Base-by-base conservation (phyloP, 2,797 vertebrate species). In the Galagoides demidoff region DNA sequence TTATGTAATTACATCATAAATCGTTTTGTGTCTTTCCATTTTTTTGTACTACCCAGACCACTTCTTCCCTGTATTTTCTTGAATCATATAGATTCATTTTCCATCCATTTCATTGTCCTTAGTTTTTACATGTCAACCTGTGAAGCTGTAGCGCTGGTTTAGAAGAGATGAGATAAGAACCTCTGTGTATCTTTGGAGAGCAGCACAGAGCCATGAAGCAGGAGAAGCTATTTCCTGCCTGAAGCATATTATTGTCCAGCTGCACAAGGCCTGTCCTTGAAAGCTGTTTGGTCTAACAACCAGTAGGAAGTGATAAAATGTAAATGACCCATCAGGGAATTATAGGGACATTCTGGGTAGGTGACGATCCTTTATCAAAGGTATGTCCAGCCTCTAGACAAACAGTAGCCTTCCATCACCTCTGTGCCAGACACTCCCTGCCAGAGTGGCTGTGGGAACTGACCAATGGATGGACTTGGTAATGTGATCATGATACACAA, bases 281-380 rank as follows among this genome's bases (percentile, higher is more conserved):
- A 97, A 95, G 45, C 57, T 88, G 5, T 76, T 45, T 12, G 70
- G 39, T 77, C 83, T 95, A 94, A 95, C n/a, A 49, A 88, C 37
- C 86, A 63, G 5, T n/a, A 95, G 92, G 96, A 97, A 97, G 94
- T 92, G 97, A 93, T 96, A 97, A 95, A 97, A 95, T 55, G 71
- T 59, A 83, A 97, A 86, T 83, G 96, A 79, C 71, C 83, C 92
- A 61, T 59, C 45, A 89, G 81, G 89, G 63, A 87, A 87, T 73
- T 74, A 74, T 76, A 85, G 85, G 77, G 94, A 95, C 70, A 49
- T 94, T 78, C 92, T 49, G 22, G 27, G 57, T 37, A 82, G 87
- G 90, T 95, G 96, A 96, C 78, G 89, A 89, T 70, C 93, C 84
- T 89, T 88, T 95, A 95, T 96, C 95, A 97, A 97, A 97, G 89